Percentiles rank a stretch among this genome's conserved stretches.
These are phyloP conservation scores for Umimayanthus chanpuru DNA, from an alignment of 92 coral and sea anemone genomes.

Conservation along the genomic window DNA sequence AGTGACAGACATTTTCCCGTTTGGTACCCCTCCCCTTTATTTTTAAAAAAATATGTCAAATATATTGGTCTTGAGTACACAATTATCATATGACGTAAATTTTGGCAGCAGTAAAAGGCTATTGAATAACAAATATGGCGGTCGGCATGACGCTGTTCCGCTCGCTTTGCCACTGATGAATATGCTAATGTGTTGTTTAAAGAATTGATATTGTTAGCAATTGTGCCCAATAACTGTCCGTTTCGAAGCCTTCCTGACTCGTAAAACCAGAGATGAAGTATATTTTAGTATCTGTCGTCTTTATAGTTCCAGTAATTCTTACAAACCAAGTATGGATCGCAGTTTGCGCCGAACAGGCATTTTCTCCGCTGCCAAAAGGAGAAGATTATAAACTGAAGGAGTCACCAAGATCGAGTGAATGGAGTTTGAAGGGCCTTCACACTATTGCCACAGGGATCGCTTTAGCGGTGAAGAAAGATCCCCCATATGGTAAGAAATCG, in stretches of 20 bases:
- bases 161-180: background rate
- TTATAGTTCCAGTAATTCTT: background rate
- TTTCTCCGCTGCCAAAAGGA: slow-evolving; percentile 57
- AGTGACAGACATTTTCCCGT: too few relatives aligned
- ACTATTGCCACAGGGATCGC: slow-evolving; percentile 62
- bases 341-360: background rate
- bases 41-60: too few relatives aligned
- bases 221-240: background rate
- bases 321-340: background rate
- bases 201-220: background rate
- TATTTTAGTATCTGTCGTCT: background rate
- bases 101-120: background rate
- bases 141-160: slow-evolving; percentile 12
- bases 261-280: background rate
- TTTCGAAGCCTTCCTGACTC: background rate
- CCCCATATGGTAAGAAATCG: slow-evolving; percentile 67
- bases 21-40: too few relatives aligned
- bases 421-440: slow-evolving; percentile 54
- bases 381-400: slow-evolving; percentile 53
- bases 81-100: background rate
- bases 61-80: background rate
- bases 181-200: background rate
- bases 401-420: slow-evolving; percentile 6
- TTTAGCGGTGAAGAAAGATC: slow-evolving; percentile 50
- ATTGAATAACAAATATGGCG: slow-evolving; percentile 10